Base-by-base conservation (phyloP, 2,797 vertebrate genomes). In the Xiphorhynchus erythropygius region DNA sequence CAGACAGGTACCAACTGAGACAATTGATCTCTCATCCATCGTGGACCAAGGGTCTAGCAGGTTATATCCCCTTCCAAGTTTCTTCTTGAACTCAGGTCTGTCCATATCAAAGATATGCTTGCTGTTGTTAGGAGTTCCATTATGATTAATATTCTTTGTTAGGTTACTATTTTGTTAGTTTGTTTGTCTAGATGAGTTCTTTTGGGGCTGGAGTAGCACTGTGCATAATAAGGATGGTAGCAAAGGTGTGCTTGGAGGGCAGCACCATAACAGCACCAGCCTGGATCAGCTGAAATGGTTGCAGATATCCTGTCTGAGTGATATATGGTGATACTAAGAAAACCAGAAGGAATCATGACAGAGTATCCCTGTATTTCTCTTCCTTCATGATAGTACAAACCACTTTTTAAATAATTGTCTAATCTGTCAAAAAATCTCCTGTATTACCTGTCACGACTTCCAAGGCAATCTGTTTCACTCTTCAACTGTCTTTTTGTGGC, bases 241-340 rank as follows among this genome's bases (percentile, higher is more conserved):
- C 0, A 0, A 71, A 32, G 27, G 17, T 1, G 0, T 25, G 5
- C 11, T 35, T 67, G 33, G 24, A 60, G 81, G 80, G 28, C 33
- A 30, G 42, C n/a, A 46, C 15, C 2, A 0, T 13, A 63, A 53
- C 7, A 52, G 25, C 33, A 41, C 14, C 25, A 18, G 24, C n/a
- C 19, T 56, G 11, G 15, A 44, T 68, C 19, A 22, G 1, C 28
- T 75, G 32, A 18, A 78, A 50, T 32, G 71, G 10, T 55, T 81
- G 59, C 30, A 62, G 23, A 18, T 75, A n/a, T 0, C 8, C 14
- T 53, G 8, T 50, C 28, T 56, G 24, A 46, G 25, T 27, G 16
- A 33, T 68, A 60, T 6, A 3, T 9, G 24, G 11, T 68, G 57
- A 56, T 64, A 33, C 7, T 56, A 0, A 47, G 30, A 30, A 78